These are phyloP conservation scores for Polymixis lichenea DNA, from an alignment of 2,888 invertebrate species.

Conservation along the genomic window DNA sequence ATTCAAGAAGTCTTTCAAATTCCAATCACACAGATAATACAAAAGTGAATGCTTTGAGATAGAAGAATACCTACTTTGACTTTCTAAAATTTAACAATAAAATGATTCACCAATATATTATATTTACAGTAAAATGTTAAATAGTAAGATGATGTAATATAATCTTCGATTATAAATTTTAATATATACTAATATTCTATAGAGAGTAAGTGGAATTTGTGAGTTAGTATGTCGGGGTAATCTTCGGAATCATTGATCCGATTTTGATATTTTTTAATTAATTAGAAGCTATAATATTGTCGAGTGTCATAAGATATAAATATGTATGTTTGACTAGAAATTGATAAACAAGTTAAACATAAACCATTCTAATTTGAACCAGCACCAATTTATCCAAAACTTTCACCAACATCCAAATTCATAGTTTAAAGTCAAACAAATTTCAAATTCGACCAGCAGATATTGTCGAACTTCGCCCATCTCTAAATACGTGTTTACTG, in stretches of 20 bases:
- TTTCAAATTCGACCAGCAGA: constrained; percentile 10
- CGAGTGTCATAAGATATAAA: not conserved
- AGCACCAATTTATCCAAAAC: not conserved
- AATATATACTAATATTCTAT: not conserved
- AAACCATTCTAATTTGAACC: not conserved
- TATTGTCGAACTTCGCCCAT: constrained; percentile 36
- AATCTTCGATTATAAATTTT: too few species aligned
- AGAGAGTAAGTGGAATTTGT: not conserved
- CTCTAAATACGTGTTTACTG: constrained; percentile 44
- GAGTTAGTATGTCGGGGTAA: not conserved
- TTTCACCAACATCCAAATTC: not conserved
- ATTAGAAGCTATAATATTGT: not conserved
- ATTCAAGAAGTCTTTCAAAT: not conserved
- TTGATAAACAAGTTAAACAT: not conserved
- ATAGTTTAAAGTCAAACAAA: not conserved
- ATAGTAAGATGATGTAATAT: too few species aligned
- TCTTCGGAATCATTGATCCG: not conserved
- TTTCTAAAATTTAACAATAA: not conserved
- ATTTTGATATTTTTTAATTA: not conserved
- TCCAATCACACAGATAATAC: not conserved
- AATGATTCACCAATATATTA: not conserved
- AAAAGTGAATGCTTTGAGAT: not conserved
- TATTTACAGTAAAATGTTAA: not conserved
- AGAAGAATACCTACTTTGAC: not conserved
- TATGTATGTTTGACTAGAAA: too few species aligned